A percentile compares a stretch with the other conserved stretches of the same genome.
phyloP scores from a whole-genome alignment of 2,113 vertebrate species.

The Corynorhinus townsendii region DNA sequence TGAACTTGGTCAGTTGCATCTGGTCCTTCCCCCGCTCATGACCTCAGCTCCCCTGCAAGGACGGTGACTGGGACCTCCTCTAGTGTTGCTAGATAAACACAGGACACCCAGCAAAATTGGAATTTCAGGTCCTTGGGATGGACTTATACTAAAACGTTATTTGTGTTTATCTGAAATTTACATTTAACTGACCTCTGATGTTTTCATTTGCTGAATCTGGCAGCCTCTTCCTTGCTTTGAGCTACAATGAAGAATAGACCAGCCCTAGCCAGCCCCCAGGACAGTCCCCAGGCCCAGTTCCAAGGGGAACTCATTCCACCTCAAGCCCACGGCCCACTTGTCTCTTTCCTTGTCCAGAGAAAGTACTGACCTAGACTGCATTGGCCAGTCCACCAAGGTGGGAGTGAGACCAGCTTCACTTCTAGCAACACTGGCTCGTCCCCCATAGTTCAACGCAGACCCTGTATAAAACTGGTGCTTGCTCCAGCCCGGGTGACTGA shows the following conservation, averaged over 20 bases:
- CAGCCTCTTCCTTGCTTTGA: neutral
- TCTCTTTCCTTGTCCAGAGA: neutral
- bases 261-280: neutral
- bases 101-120: neutral
- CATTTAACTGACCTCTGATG: neutral
- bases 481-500: neutral
- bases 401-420: neutral
- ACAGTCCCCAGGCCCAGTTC: neutral
- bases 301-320: neutral
- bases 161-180: neutral
- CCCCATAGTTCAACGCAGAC: neutral
- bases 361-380: fast-evolving
- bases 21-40: fast-evolving
- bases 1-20: neutral
- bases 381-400: fast-evolving
- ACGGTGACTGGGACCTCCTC: fast-evolving
- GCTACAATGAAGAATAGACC: neutral
- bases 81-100: neutral
- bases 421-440: neutral
- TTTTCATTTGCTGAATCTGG: neutral
- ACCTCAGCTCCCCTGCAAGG: neutral
- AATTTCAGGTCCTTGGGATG: neutral
- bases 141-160: fast-evolving
- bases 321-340: fast-evolving
- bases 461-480: fast-evolving